These are phyloP conservation scores for Aricia agestis DNA, from an alignment of 1,140 invertebrate genomes.

Conservation along the genomic window DNA sequence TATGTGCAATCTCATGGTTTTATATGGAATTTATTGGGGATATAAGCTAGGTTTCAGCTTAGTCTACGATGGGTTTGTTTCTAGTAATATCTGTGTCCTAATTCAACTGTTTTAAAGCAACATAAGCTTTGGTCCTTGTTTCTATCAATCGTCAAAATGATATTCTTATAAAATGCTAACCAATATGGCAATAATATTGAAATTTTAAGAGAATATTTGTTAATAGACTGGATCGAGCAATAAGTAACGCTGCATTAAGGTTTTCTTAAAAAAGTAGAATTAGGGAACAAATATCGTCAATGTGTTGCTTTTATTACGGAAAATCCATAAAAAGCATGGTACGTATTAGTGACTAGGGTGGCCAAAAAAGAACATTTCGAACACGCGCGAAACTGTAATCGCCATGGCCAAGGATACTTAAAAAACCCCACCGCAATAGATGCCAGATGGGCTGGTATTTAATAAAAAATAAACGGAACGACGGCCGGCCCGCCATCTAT, in stretches of 20 bases:
- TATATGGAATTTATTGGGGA: not conserved
- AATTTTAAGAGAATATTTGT: too few species aligned
- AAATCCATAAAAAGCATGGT: not conserved
- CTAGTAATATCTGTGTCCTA: too few species aligned
- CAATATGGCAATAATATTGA: too few species aligned
- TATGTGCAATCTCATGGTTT: constrained; percentile 7
- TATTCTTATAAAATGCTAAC: too few species aligned
- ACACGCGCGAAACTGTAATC: not conserved
- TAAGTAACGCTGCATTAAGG: not conserved
- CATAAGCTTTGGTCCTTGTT: too few species aligned
- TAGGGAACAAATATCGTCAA: not conserved
- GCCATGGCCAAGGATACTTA: constrained; percentile 29
- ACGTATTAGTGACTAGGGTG: not conserved
- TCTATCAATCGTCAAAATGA: too few species aligned
- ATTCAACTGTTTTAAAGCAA: too few species aligned
- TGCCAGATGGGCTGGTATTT: constrained; percentile 58
- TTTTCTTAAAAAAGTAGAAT: not conserved
- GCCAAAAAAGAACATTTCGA: not conserved
- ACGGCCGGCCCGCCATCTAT: constrained; percentile 56
- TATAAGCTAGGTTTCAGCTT: not conserved
- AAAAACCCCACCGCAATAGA: constrained; percentile 63
- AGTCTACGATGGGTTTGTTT: too few species aligned
- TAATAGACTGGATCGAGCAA: too few species aligned
- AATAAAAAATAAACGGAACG: constrained; percentile 66
- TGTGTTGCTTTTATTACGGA: not conserved